Base-by-base conservation (phyloP, 53 echinoderm and acorn worm species). In the Zoroaster sp. region DNA sequence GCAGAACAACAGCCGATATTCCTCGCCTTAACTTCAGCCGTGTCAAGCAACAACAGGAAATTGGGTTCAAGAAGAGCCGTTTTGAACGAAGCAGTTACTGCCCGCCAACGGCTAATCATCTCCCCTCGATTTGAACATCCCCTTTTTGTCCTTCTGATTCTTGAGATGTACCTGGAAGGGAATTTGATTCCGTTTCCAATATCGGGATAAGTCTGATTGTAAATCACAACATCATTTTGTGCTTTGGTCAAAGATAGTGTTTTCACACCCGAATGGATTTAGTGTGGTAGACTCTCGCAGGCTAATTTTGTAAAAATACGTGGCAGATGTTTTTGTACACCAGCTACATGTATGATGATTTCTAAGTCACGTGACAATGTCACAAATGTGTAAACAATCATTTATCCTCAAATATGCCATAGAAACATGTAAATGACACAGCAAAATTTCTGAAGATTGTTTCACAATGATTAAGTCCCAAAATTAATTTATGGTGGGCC, bases 21-120 rank as follows among this genome's bases (percentile, higher is more conserved):
- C 81, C 81, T 36, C 36, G 51, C 79, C 79, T 79, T 36, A 37
- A 75, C 53, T 78, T 35, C 20, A 78, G 78, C 59, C 55, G 40
- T 78, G 55, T 59, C 38, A 59, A 78, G 59, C 35, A 36, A 54
- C 63, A 18, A 37, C 55, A 36, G 78, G 78, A 78, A 78, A 78
- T 78, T 63, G 78, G 55, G 78, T 40, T 78, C 39, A 78, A 78
- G 78, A 54, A 32, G 59, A 78, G 20, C 55, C 4, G 35, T 78
- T 12, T 18, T 36, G 78, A 55, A 12, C 13, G 11, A 3, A 25
- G 10, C 63, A 59, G 63, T 59, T 28, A 7, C 17, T 47, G 25
- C 14, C 3, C 28, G 33, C 76, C 35, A 13, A 15, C 14, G 33
- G 76, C 30, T 4, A 7, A 46, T 17, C 59, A 78, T 78, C 55